Conservation (phyloP, 2,888 invertebrate genomes). For the Melipona bicolor region DNA sequence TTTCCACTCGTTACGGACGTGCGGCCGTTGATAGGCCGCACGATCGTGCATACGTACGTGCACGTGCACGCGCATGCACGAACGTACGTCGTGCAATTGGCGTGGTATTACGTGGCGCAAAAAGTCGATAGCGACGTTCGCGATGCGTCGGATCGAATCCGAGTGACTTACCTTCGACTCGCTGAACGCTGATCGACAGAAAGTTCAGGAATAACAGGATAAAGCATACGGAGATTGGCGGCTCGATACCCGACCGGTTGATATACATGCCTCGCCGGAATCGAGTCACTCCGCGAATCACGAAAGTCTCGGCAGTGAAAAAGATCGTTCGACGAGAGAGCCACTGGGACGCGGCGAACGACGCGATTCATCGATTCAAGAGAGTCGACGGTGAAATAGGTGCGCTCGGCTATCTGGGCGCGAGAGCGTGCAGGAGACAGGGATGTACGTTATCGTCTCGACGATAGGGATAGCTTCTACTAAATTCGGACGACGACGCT, state of each 20-base stretch:
- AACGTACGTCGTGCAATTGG: not conserved
- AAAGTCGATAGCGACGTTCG: constrained; percentile 9
- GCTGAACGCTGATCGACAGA: constrained; percentile 38
- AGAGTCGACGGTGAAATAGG: not conserved
- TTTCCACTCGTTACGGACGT: not conserved
- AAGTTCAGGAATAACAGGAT: constrained; percentile 48
- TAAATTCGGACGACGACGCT: constrained; percentile 14
- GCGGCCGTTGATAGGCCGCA: not conserved
- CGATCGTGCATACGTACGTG: not conserved
- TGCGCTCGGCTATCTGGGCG: constrained; percentile 22
- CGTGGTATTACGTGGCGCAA: not conserved
- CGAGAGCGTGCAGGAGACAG: constrained; percentile 10
- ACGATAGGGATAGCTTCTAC: not conserved
- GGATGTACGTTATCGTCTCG: constrained; percentile 29
- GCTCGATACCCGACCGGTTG: constrained; percentile 37
- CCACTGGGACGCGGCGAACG: constrained; percentile 25
- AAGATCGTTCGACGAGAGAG: constrained; percentile 1
- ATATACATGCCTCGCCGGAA: constrained; percentile 34
- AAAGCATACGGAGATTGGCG: constrained; percentile 39
- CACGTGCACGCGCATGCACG: not conserved
- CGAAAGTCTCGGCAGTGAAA: constrained; percentile 11
- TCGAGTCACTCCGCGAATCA: constrained; percentile 5
- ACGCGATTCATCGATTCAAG: constrained; percentile 48
- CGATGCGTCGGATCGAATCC: not conserved
- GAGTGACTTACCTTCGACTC: constrained; percentile 60